Percentiles rank a stretch among this genome's conserved stretches.
Conservation (phyloP, 1,140 invertebrate genomes). For the Helicoverpa zea region DNA sequence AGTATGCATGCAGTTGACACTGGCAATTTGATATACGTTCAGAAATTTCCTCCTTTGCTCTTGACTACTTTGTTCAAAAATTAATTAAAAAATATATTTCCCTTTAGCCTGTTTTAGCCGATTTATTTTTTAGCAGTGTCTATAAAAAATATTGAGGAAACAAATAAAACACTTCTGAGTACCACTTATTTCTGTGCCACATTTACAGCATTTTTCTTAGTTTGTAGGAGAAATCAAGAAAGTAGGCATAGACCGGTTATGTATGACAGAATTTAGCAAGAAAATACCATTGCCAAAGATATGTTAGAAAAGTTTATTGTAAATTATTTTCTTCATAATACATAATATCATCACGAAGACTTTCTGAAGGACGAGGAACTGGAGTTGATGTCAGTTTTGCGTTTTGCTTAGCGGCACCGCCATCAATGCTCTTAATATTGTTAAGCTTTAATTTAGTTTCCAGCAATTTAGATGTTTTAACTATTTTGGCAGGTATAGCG, state of each 20-base stretch:
- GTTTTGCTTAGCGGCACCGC: neutral
- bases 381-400: neutral
- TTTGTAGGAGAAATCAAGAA: neutral
- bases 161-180: too few relatives aligned
- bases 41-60: too few relatives aligned
- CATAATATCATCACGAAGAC: slow-evolving; percentile 1
- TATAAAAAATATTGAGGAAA: too few relatives aligned
- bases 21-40: too few relatives aligned
- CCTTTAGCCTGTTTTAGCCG: too few relatives aligned
- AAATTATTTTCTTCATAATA: neutral
- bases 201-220: neutral
- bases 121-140: too few relatives aligned
- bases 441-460: slow-evolving; percentile 55
- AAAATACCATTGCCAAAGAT: too few relatives aligned
- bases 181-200: neutral
- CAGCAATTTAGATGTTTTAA: slow-evolving; percentile 49
- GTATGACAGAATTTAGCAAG: neutral
- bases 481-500: slow-evolving; percentile 68
- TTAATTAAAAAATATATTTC: too few relatives aligned
- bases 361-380: neutral
- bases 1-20: too few relatives aligned
- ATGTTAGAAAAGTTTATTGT: neutral
- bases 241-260: neutral
- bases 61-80: too few relatives aligned
- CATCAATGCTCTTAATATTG: neutral